Evolutionary conservation across 2,888 invertebrate species (phyloP).

Genomic region (Cenopis cana): DNA sequence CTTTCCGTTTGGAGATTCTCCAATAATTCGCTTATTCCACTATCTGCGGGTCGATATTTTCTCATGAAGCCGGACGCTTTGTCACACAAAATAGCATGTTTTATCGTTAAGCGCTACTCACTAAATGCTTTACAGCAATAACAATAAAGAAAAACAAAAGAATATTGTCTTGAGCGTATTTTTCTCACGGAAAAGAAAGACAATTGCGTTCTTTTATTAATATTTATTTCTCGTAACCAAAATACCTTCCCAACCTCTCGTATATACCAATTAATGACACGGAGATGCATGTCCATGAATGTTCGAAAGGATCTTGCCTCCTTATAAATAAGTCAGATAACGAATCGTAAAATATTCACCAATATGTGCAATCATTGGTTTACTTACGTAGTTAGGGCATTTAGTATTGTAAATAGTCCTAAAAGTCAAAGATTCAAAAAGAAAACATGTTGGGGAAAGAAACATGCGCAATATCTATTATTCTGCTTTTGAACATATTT

Average conservation of each 20-base stretch:
- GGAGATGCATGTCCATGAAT: constrained; percentile 49
- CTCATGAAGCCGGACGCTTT: constrained; percentile 83
- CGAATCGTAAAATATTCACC: constrained; percentile 11
- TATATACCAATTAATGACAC: constrained; percentile 68
- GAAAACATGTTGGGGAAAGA: background rate
- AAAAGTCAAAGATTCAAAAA: background rate
- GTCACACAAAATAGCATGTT: constrained; percentile 85
- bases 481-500: no score
- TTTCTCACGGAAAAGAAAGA: constrained; percentile 75
- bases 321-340: constrained; percentile 37
- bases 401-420: background rate
- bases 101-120: constrained; percentile 73
- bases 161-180: constrained; percentile 77
- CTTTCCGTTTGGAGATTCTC: constrained; percentile 61
- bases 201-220: constrained; percentile 77
- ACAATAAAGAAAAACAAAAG: constrained; percentile 84
- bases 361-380: background rate
- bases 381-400: background rate
- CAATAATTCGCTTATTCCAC: constrained; percentile 82
- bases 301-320: constrained; percentile 36
- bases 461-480: no score
- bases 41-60: constrained; percentile 84
- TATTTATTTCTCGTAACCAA: constrained; percentile 75
- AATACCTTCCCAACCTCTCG: constrained; percentile 69
- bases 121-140: constrained; percentile 84